A percentile compares a stretch with the other conserved stretches of the same genome.
These are phyloP conservation scores for Coilia nasus DNA, from an alignment of 2,797 vertebrate genomes.

Conservation along the genomic window DNA sequence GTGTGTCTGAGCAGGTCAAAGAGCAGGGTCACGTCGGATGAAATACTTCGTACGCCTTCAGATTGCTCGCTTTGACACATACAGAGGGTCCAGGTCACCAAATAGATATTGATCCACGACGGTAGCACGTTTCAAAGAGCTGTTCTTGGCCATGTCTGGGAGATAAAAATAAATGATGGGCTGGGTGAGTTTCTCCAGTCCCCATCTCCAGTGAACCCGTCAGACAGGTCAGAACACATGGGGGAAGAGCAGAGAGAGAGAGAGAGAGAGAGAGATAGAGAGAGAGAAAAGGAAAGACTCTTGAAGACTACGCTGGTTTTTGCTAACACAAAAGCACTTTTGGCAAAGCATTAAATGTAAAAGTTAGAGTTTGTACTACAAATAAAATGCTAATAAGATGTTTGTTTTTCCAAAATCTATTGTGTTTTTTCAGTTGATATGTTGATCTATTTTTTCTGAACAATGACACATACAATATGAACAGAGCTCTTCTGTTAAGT, in stretches of 20 bases:
- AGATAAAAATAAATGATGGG: slow-evolving; percentile 62
- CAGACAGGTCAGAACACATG: not conserved
- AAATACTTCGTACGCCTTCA: slow-evolving; percentile 71
- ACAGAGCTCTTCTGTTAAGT: not conserved
- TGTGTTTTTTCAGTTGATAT: not conserved
- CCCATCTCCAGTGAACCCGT: slow-evolving; percentile 50
- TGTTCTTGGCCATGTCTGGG: slow-evolving; percentile 54
- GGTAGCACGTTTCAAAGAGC: slow-evolving; percentile 56
- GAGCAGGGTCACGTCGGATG: slow-evolving; percentile 65
- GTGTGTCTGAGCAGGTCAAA: slow-evolving; percentile 53
- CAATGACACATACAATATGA: not conserved
- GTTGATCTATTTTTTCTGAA: not conserved
- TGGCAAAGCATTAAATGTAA: not conserved
- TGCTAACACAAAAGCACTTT: not conserved
- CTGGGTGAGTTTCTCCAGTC: slow-evolving; percentile 49
- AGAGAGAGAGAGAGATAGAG: not conserved
- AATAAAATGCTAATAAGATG: not conserved
- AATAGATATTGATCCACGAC: slow-evolving; percentile 73
- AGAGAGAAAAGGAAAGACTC: not conserved
- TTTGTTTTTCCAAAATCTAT: not conserved
- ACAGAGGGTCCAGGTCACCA: slow-evolving; percentile 69
- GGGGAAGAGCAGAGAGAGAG: not conserved
- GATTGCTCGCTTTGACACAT: slow-evolving; percentile 67
- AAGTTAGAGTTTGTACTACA: not conserved
- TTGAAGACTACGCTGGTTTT: not conserved